These are phyloP conservation scores for Phataginus tetradactyla DNA, from an alignment of 2,797 vertebrate species.

Conservation along the genomic window DNA sequence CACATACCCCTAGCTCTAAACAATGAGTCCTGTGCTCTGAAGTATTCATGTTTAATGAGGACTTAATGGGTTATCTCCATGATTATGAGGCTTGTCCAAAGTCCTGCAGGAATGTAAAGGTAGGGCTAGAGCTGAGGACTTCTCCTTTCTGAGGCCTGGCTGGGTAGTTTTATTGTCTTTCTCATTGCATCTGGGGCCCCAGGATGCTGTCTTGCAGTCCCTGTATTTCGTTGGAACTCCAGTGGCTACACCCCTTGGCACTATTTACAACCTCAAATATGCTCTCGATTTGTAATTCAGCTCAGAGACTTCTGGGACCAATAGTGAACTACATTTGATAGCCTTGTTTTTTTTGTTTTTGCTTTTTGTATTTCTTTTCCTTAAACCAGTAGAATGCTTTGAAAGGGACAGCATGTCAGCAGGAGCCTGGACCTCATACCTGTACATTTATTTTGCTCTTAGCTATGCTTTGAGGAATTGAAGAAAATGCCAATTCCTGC, in stretches of 20 bases:
- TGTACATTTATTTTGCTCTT: constrained; percentile 71
- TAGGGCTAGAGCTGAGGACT: neutral
- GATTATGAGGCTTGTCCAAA: no score
- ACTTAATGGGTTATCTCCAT: neutral
- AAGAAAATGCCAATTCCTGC: constrained; percentile 72
- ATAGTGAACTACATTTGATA: neutral
- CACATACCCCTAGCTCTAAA: neutral
- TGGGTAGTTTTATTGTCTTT: no score
- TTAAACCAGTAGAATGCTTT: constrained; percentile 21
- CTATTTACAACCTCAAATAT: neutral
- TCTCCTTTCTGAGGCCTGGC: neutral
- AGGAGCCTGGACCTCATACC: neutral
- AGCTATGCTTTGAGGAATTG: constrained; percentile 71
- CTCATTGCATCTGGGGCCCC: neutral
- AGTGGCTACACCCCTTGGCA: neutral
- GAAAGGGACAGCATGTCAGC: constrained; percentile 30
- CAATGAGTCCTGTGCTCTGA: neutral
- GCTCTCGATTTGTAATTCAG: neutral
- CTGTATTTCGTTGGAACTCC: neutral
- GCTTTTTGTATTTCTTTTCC: constrained; percentile 19
- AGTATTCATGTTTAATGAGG: neutral
- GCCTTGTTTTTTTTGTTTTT: neutral
- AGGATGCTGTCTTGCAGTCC: neutral
- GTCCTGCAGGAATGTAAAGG: neutral
- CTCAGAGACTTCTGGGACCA: neutral